A percentile compares a stretch with the other conserved stretches of the same genome.
Conservation (phyloP, 30 jellyfish, hydroid and myxozoan genomes). For the Cassiopea andromeda region DNA sequence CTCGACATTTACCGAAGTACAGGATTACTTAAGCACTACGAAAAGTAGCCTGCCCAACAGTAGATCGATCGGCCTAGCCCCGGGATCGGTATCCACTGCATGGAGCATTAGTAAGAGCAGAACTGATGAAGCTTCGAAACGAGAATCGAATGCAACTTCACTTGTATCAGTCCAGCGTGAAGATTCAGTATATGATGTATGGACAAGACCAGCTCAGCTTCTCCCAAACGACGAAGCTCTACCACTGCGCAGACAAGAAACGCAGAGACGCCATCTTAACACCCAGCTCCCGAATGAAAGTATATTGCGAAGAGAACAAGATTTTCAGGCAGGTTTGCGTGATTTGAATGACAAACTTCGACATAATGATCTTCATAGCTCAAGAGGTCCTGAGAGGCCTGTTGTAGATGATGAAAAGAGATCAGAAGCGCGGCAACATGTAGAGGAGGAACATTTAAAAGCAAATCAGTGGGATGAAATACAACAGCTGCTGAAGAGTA, state of each 20-base stretch:
- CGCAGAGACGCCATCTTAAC: not conserved
- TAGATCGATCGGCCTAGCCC: not conserved
- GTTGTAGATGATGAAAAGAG: not conserved
- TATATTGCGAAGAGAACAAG: slow-evolving; percentile 35
- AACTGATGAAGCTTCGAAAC: not conserved
- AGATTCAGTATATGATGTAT: not conserved
- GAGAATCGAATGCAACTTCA: not conserved
- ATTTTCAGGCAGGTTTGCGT: slow-evolving; percentile 60
- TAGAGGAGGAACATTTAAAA: not conserved
- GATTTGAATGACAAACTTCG: slow-evolving; percentile 58
- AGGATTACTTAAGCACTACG: not conserved
- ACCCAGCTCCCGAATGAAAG: slow-evolving; percentile 1
- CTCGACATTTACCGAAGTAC: slow-evolving; percentile 4
- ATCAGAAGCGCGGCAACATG: not conserved
- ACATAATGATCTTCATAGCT: slow-evolving; percentile 2
- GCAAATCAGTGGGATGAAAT: slow-evolving; percentile 37
- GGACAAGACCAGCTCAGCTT: not conserved
- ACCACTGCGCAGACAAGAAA: not conserved
- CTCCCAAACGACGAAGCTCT: not conserved
- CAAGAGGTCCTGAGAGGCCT: not conserved
- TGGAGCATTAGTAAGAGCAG: not conserved
- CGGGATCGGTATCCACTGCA: not conserved
- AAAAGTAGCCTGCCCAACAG: not conserved
- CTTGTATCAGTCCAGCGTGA: not conserved
- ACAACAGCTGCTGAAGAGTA: slow-evolving; percentile 48